phyloP scores from a whole-genome alignment of 1,140 invertebrate species.

The Dendroctonus valens region DNA sequence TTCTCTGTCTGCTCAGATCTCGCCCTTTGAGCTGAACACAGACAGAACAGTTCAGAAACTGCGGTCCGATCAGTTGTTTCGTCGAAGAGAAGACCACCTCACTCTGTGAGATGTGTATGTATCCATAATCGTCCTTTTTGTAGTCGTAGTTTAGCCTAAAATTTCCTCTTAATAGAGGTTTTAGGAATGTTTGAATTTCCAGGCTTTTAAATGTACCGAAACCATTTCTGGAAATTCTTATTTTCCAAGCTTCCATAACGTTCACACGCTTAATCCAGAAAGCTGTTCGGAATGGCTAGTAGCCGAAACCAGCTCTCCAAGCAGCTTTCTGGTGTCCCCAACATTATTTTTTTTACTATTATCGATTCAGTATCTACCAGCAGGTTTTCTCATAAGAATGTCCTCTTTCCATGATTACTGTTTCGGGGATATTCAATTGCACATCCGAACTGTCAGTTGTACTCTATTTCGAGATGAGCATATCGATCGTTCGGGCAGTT shows the following conservation, averaged over 20 bases:
- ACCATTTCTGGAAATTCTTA: too few species aligned
- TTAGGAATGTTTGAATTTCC: not conserved
- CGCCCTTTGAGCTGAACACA: constrained; percentile 18
- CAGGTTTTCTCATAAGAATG: not conserved
- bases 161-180: not conserved
- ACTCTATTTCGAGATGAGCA: constrained; percentile 5
- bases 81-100: constrained; percentile 24
- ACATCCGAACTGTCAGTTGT: not conserved
- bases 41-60: constrained; percentile 16
- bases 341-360: too few species aligned
- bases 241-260: too few species aligned
- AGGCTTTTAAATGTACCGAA: too few species aligned
- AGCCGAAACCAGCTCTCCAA: too few species aligned
- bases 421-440: constrained; percentile 9
- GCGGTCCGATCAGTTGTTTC: constrained; percentile 25
- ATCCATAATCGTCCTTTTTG: not conserved
- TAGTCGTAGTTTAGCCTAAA: not conserved
- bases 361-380: too few species aligned
- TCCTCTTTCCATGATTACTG: not conserved
- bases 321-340: too few species aligned
- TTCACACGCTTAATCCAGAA: too few species aligned
- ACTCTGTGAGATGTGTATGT: constrained; percentile 30
- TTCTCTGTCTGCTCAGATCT: constrained; percentile 20
- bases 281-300: too few species aligned
- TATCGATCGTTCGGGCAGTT: constrained; percentile 5